A percentile compares a stretch with the other conserved stretches of the same genome.
These are phyloP conservation scores for Choloepus didactylus DNA, from an alignment of 2,797 vertebrate species.

Conservation along the genomic window DNA sequence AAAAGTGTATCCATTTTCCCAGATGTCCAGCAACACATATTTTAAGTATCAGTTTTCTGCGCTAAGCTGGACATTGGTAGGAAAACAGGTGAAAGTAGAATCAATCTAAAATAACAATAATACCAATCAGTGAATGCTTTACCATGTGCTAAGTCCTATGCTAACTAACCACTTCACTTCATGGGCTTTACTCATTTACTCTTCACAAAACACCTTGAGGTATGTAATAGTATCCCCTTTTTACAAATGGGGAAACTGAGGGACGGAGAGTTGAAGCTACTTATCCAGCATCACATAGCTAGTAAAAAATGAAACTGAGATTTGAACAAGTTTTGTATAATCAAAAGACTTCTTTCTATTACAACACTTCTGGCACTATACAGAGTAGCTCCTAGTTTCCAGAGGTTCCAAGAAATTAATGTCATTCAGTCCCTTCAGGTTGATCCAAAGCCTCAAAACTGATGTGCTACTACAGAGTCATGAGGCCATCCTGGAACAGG, in stretches of 20 bases:
- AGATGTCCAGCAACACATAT: not conserved
- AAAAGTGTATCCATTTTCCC: not conserved
- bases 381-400: not conserved
- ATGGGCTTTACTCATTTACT: not conserved
- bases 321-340: not conserved
- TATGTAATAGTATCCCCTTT: not conserved
- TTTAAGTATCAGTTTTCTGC: not conserved
- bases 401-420: not conserved
- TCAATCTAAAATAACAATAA: not conserved
- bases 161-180: not conserved
- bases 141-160: too few species aligned
- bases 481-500: not conserved
- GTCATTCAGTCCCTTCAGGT: not conserved
- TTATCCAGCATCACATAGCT: not conserved
- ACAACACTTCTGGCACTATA: not conserved
- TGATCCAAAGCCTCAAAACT: constrained; percentile 31
- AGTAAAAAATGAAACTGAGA: not conserved
- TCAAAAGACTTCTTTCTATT: constrained; percentile 47
- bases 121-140: not conserved
- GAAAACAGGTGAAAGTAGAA: not conserved
- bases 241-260: not conserved
- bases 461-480: not conserved
- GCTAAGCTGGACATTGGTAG: not conserved
- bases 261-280: not conserved
- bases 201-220: not conserved